These are phyloP conservation scores for Maconellicoccus hirsutus DNA, from an alignment of 1,140 invertebrate genomes.

Conservation along the genomic window DNA sequence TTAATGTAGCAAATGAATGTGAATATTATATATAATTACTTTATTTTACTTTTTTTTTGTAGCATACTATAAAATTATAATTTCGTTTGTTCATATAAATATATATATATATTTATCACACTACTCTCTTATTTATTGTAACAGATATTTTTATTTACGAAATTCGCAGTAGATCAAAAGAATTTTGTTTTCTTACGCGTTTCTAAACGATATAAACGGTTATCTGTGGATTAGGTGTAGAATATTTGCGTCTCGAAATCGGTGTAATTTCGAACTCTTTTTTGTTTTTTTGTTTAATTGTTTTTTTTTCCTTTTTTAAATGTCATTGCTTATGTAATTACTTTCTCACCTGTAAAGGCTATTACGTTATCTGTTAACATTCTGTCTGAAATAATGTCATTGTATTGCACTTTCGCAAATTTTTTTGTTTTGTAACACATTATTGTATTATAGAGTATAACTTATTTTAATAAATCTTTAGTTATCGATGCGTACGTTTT, in stretches of 20 bases:
- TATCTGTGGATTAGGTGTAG: slow-evolving; percentile 8
- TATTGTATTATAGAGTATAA: slow-evolving; percentile 12
- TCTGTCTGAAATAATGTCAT: slow-evolving; percentile 9
- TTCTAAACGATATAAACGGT: background rate
- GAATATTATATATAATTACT: slow-evolving; percentile 16
- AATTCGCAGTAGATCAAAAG: slow-evolving; percentile 11
- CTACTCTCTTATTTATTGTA: slow-evolving; percentile 8
- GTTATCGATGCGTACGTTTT: slow-evolving; percentile 12
- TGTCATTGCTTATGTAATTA: slow-evolving; percentile 4
- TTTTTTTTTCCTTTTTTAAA: slow-evolving; percentile 11
- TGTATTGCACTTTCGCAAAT: slow-evolving; percentile 17
- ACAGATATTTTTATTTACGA: slow-evolving; percentile 4
- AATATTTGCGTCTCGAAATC: background rate
- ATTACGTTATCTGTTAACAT: slow-evolving; percentile 4
- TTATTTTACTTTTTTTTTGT: slow-evolving; percentile 3
- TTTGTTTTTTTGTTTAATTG: slow-evolving; percentile 13
- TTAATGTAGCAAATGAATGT: slow-evolving; percentile 18
- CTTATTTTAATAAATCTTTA: slow-evolving; percentile 21
- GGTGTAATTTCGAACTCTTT: background rate
- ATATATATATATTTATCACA: slow-evolving; percentile 14
- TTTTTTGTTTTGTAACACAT: slow-evolving; percentile 17
- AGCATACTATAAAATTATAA: slow-evolving; percentile 7
- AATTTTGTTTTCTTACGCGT: slow-evolving; percentile 15
- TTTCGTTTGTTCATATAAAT: slow-evolving; percentile 11
- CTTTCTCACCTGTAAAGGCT: slow-evolving; percentile 3